phyloP scores from a whole-genome alignment of 2,113 vertebrate genomes.

The Orthonyx spaldingii region DNA sequence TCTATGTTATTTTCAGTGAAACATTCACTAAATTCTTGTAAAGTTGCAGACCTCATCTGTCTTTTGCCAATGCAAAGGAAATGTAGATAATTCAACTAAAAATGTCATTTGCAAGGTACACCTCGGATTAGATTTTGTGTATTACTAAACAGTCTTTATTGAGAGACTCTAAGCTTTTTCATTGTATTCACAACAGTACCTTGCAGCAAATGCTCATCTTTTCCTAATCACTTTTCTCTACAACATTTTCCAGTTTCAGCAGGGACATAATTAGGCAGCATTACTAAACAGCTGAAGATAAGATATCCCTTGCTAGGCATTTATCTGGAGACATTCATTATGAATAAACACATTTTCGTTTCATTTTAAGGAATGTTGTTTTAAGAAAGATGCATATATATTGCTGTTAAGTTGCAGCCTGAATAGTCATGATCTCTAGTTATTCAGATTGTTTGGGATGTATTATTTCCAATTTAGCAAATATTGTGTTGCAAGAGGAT shows the following conservation, averaged over 20 bases:
- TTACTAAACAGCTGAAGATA: not conserved
- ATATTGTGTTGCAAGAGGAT: not conserved
- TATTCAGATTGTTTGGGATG: not conserved
- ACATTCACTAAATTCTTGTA: not conserved
- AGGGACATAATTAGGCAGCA: not conserved
- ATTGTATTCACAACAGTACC: not conserved
- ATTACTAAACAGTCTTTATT: not conserved
- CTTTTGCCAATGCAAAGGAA: not conserved
- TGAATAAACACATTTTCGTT: not conserved
- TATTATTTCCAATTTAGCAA: slow-evolving; percentile 21
- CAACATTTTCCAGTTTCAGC: not conserved
- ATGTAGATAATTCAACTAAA: not conserved
- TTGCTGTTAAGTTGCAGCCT: not conserved
- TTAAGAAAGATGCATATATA: not conserved
- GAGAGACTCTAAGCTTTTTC: not conserved
- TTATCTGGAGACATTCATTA: not conserved
- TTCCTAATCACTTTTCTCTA: not conserved
- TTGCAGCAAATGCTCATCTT: not conserved
- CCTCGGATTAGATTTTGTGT: not conserved
- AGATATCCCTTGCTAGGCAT: not conserved
- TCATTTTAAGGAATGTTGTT: not conserved
- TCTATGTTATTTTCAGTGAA: slow-evolving; percentile 31
- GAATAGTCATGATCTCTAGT: not conserved
- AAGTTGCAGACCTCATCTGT: slow-evolving; percentile 1
- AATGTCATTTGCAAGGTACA: not conserved